These are phyloP conservation scores for Rhopalosiphum padi DNA, from an alignment of 1,140 invertebrate genomes.

Conservation along the genomic window DNA sequence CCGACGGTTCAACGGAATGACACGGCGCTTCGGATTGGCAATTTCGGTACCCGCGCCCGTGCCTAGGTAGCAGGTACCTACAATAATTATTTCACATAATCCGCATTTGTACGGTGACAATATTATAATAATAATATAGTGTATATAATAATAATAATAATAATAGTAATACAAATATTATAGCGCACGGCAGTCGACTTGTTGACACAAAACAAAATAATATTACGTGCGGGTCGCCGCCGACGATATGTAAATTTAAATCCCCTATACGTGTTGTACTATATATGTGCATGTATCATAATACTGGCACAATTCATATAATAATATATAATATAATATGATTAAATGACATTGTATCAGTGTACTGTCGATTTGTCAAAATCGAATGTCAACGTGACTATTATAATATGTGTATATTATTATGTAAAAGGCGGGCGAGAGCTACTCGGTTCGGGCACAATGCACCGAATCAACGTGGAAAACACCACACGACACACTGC, in stretches of 20 bases:
- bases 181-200: neutral
- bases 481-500: neutral
- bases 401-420: neutral
- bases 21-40: neutral
- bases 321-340: neutral
- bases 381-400: neutral
- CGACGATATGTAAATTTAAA: neutral
- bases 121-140: neutral
- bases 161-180: neutral
- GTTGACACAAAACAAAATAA: conserved; percentile 1
- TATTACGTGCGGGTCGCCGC: neutral
- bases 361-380: neutral
- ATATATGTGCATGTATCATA: neutral
- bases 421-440: neutral
- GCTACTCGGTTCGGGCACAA: neutral
- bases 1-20: no score
- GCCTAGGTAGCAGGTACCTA: neutral
- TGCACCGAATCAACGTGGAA: neutral
- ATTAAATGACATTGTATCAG: neutral
- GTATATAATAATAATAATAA: neutral
- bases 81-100: neutral
- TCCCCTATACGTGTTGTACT: neutral
- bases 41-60: neutral
- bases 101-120: neutral
- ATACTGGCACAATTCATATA: neutral